A percentile compares a stretch with the other conserved stretches of the same genome.
These are phyloP conservation scores for Coleophora deauratella DNA, from an alignment of 2,888 invertebrate genomes.

Conservation along the genomic window DNA sequence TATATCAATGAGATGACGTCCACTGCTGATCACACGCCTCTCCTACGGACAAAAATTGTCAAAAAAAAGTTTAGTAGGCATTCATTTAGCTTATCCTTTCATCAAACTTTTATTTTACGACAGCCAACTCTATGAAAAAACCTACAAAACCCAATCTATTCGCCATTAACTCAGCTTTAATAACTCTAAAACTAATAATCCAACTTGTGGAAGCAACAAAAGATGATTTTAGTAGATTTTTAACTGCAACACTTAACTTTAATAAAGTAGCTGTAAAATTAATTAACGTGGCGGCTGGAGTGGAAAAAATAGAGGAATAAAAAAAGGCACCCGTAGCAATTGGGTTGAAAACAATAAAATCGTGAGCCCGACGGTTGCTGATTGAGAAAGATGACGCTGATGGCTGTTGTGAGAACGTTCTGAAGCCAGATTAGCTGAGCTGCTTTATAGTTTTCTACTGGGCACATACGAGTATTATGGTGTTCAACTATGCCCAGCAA, in stretches of 20 bases:
- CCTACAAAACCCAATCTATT: constrained; percentile 51
- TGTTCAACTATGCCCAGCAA: no score
- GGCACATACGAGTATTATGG: no score
- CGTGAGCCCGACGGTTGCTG: constrained; percentile 53
- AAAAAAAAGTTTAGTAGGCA: no score
- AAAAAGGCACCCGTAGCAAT: constrained; percentile 38
- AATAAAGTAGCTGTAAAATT: constrained; percentile 66
- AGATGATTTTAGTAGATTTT: constrained; percentile 39
- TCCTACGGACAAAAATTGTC: no score
- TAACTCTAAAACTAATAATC: constrained; percentile 29
- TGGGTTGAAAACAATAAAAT: constrained; percentile 69
- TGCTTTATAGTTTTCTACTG: constrained; percentile 37
- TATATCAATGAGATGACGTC: no score
- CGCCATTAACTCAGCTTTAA: constrained; percentile 43
- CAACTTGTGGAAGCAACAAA: constrained; percentile 25
- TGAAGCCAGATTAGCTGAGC: constrained; percentile 31
- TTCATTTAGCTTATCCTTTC: no score
- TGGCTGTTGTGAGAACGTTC: constrained; percentile 52
- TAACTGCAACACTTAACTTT: constrained; percentile 42
- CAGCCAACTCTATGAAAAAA: constrained; percentile 15
- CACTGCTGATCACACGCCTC: no score
- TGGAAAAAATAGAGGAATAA: no score
- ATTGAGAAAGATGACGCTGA: constrained; percentile 64
- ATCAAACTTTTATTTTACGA: constrained; percentile 20
- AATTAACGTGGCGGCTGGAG: constrained; percentile 33